These are phyloP conservation scores for Sciurus niger DNA, from an alignment of 2,113 vertebrate genomes.

Conservation along the genomic window DNA sequence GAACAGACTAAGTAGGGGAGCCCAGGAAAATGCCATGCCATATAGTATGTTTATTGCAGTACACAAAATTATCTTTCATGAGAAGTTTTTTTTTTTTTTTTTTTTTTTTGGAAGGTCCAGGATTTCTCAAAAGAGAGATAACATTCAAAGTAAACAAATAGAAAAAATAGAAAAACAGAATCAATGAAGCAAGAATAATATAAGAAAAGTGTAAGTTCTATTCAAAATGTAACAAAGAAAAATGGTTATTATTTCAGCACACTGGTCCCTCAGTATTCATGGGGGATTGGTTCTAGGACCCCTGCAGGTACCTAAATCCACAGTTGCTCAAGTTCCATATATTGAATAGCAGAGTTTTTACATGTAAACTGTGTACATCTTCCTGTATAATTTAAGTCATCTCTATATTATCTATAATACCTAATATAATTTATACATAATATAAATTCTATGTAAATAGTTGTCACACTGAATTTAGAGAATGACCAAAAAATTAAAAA, in stretches of 20 bases:
- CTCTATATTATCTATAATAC: background rate
- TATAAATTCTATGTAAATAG: background rate
- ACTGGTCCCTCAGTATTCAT: background rate
- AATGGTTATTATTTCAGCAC: background rate
- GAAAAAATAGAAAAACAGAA: background rate
- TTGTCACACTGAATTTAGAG: background rate
- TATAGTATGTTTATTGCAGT: background rate
- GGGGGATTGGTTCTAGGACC: background rate
- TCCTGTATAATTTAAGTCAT: background rate
- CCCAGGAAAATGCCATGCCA: background rate
- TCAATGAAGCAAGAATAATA: background rate
- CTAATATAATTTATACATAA: background rate
- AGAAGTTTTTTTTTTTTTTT: background rate
- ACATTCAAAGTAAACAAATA: constrained; percentile 10
- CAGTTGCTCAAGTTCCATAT: background rate
- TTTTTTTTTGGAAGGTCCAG: background rate
- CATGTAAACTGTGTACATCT: background rate
- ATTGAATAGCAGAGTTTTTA: background rate
- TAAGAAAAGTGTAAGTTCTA: constrained; percentile 10
- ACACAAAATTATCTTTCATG: background rate
- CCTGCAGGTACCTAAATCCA: background rate
- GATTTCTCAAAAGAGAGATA: background rate
- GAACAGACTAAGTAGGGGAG: background rate
- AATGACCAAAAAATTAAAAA: background rate
- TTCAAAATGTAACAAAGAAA: constrained; percentile 4